Conservation (phyloP, 2,797 vertebrate species). For the Karalla daura region DNA sequence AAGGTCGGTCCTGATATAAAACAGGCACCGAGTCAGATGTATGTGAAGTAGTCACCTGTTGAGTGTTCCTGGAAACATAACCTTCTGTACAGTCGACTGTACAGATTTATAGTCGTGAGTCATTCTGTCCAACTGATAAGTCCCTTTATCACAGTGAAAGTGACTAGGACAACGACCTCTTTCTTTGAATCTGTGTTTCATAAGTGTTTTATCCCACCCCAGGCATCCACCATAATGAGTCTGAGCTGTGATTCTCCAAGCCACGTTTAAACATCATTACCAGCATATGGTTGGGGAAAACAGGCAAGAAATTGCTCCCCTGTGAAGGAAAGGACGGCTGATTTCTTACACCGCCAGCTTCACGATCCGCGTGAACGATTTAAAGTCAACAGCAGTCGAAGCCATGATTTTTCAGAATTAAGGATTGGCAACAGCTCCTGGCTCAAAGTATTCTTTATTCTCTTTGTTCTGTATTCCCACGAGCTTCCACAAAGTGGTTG, state of each 20-base stretch:
- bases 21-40: no score
- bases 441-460: neutral
- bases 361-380: conserved; percentile 17
- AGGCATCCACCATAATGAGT: conserved; percentile 25
- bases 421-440: conserved; percentile 11
- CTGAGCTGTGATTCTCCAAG: conserved; percentile 16
- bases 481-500: no score
- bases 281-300: conserved; percentile 31
- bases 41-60: neutral
- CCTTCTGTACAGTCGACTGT: conserved; percentile 11
- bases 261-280: conserved; percentile 37
- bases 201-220: conserved; percentile 13
- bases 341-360: neutral
- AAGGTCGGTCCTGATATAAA: no score
- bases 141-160: conserved; percentile 9
- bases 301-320: conserved; percentile 10
- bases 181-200: conserved; percentile 4
- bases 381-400: no score
- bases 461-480: no score
- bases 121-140: conserved; percentile 13
- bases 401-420: conserved; percentile 9
- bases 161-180: conserved; percentile 6
- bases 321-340: neutral
- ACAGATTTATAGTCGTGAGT: neutral
- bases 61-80: neutral